Evolutionary conservation across 2,797 vertebrate genomes (phyloP), one percentile per base, ranked within the genome.

Genomic region (Danio tinwini): DNA sequence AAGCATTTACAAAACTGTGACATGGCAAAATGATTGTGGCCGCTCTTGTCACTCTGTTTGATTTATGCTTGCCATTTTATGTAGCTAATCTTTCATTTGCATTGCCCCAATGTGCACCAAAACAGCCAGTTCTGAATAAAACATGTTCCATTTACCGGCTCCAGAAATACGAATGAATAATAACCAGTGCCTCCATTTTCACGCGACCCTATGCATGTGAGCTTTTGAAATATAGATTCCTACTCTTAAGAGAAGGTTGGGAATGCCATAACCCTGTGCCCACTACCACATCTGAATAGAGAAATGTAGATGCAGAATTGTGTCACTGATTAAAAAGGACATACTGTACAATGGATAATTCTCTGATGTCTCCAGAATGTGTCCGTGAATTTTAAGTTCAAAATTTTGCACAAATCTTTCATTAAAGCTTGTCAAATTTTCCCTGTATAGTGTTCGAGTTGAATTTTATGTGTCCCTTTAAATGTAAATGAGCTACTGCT

Each of bases 11-110:
- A 39, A 74, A 64, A 73, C 73, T 65, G 52, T 71, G 82, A 75
- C 65, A 75, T 19, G 61, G 64, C 75, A 64, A 83, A 83, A 77
- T 39, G 55, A 78, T 70, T 19, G 50, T 69, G 73, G 47, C 50
- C 39, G 21, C 74, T 70, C 61, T 63, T 79, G 52, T 82, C 70
- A 74, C 65, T 55, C 44, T 39, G 45, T 78, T 53, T 85, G 78
- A 85, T 85, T 80, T 79, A 85, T 81, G 69, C 47, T 61, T 55
- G 67, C 61, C 69, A 73, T 67, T 76, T 80, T 56, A 52, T 73
- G 75, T 42, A 73, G 74, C 67, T 85, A 83, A 82, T 84, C 75
- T 74, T 74, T 83, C 68, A 84, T 85, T 82, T 84, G 75, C 75
- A 85, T 79, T 82, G 84, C 75, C 80, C 75, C 69, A 74, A 39